phyloP scores from a whole-genome alignment of 2,888 invertebrate genomes.

The Dascillus cervinus region DNA sequence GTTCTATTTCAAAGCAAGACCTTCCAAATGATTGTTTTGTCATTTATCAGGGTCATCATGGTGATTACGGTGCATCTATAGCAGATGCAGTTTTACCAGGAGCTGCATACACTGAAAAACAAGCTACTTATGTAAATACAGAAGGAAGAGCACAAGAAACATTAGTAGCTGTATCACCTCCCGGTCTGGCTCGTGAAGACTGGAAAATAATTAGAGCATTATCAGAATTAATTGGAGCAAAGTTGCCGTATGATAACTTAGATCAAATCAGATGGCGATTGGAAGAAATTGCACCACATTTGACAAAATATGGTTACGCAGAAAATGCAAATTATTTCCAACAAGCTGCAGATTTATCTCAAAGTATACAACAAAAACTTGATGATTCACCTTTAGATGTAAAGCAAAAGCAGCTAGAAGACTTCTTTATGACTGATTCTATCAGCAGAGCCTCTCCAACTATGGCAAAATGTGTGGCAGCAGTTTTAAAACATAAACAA shows the following conservation, averaged over 20 bases:
- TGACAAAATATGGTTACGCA: slow-evolving; percentile 75
- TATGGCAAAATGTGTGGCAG: slow-evolving; percentile 97
- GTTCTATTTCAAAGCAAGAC: slow-evolving; percentile 65
- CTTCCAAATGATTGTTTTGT: slow-evolving; percentile 77
- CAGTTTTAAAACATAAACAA: slow-evolving; percentile 67
- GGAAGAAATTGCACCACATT: slow-evolving; percentile 80
- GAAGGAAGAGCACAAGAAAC: slow-evolving; percentile 96
- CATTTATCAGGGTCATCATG: slow-evolving; percentile 94
- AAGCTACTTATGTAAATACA: slow-evolving; percentile 94
- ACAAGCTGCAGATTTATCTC: slow-evolving; percentile 71
- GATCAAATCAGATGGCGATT: slow-evolving; percentile 76
- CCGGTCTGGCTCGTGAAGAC: slow-evolving; percentile 89
- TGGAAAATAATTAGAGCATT: slow-evolving; percentile 98
- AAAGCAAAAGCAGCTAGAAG: slow-evolving; percentile 68
- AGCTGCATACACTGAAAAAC: slow-evolving; percentile 98
- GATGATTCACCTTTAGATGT: slow-evolving; percentile 54
- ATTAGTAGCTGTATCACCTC: slow-evolving; percentile 77
- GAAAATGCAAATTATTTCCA: slow-evolving; percentile 79
- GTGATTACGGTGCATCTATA: slow-evolving; percentile 85
- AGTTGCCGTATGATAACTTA: slow-evolving; percentile 74
- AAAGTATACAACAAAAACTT: slow-evolving; percentile 19
- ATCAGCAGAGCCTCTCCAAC: slow-evolving; percentile 95
- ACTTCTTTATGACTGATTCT: slow-evolving; percentile 92
- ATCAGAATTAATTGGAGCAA: slow-evolving; percentile 72
- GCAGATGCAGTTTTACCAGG: slow-evolving; percentile 93